Conservation (phyloP, 2,888 invertebrate genomes). For the Lissonota sp. region DNA sequence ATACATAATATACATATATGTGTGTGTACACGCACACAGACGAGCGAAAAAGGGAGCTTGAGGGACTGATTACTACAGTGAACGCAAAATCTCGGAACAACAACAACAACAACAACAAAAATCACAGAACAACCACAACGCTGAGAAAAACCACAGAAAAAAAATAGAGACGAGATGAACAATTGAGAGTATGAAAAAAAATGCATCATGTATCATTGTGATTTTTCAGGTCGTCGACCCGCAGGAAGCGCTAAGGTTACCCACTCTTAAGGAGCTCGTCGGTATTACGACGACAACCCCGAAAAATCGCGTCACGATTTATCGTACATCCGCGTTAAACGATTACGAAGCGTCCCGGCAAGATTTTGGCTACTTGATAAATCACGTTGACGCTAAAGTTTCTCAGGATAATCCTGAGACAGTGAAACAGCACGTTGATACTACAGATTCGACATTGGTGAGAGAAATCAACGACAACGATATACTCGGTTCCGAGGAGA, state of each 20-base stretch:
- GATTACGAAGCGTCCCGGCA: constrained; percentile 8
- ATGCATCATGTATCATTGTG: constrained; percentile 73
- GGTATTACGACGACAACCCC: constrained; percentile 65
- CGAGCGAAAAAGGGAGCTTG: constrained; percentile 42
- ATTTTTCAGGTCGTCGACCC: constrained; percentile 81
- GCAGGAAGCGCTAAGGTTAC: constrained; percentile 72
- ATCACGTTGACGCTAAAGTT: neutral
- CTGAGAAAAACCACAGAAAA: constrained; percentile 48
- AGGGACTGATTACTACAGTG: constrained; percentile 47
- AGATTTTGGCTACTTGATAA: neutral
- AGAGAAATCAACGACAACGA: constrained; percentile 54
- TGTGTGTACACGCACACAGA: constrained; percentile 16
- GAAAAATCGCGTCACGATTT: constrained; percentile 18
- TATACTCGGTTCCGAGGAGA: constrained; percentile 57
- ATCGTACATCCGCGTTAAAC: constrained; percentile 21
- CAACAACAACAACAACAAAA: constrained; percentile 54
- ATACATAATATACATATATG: constrained; percentile 10
- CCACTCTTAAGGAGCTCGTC: constrained; percentile 79
- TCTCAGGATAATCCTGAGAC: neutral
- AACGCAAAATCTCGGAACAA: constrained; percentile 47
- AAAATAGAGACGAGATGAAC: constrained; percentile 54
- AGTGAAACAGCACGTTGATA: neutral
- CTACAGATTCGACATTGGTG: constrained; percentile 1
- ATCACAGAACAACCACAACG: constrained; percentile 56
- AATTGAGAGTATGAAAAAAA: constrained; percentile 63